These are phyloP conservation scores for Aplysia californica DNA, from an alignment of 1,140 invertebrate genomes.

Conservation along the genomic window DNA sequence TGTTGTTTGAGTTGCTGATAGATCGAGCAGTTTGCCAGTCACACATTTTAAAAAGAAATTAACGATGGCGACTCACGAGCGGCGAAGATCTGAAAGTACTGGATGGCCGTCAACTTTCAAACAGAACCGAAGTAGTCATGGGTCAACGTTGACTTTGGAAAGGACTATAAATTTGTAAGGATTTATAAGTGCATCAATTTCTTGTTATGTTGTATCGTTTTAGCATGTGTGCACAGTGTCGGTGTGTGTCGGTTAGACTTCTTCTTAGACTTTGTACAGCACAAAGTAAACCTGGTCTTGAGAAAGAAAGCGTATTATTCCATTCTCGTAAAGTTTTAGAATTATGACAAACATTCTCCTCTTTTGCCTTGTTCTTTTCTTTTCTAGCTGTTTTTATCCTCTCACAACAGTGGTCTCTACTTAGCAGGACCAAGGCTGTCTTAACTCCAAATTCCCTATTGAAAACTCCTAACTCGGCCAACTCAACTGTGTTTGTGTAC, in stretches of 20 bases:
- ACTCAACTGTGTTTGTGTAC: too few species aligned
- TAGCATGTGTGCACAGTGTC: neutral
- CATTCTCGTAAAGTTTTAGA: neutral
- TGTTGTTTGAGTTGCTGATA: too few species aligned
- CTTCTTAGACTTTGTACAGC: too few species aligned
- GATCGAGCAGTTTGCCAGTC: too few species aligned
- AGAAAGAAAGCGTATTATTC: neutral
- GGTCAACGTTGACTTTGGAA: slow-evolving; percentile 4
- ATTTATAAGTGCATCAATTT: neutral
- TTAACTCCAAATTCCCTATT: too few species aligned
- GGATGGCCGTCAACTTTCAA: slow-evolving; percentile 4
- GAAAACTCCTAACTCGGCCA: too few species aligned
- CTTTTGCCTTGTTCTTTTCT: too few species aligned
- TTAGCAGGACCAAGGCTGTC: too few species aligned
- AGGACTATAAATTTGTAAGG: slow-evolving; percentile 23
- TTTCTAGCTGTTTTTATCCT: too few species aligned
- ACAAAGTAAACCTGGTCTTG: neutral
- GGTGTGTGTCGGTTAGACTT: neutral
- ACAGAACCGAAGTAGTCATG: neutral
- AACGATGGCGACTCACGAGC: slow-evolving; percentile 15
- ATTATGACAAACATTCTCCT: neutral
- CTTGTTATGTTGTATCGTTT: neutral
- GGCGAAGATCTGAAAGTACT: neutral
- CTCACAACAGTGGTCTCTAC: too few species aligned
- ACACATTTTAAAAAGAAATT: too few species aligned